These are phyloP conservation scores for Drosophila grimshawi DNA, from an alignment of 1,140 invertebrate species.

Conservation along the genomic window DNA sequence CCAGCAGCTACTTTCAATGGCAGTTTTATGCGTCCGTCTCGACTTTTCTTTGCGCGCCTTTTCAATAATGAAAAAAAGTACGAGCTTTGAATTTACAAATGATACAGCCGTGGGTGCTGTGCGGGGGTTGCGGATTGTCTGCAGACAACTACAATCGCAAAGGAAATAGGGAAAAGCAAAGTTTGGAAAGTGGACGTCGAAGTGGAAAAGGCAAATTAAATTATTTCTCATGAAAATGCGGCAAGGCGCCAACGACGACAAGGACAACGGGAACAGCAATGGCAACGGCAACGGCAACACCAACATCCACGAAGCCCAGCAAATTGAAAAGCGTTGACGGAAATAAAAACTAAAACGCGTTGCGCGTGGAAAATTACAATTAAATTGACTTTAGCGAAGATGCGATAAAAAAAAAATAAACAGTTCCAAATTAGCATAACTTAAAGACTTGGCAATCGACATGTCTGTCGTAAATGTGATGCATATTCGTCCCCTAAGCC, in stretches of 20 bases:
- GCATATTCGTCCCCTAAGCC: constrained; percentile 11
- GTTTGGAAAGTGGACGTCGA: constrained; percentile 76
- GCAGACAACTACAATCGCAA: constrained; percentile 59
- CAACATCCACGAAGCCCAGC: background rate
- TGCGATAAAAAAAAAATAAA: constrained; percentile 74
- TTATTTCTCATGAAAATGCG: constrained; percentile 75
- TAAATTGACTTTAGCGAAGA: constrained; percentile 77
- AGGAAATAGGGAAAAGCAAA: constrained; percentile 67
- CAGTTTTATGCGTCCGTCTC: constrained; percentile 59
- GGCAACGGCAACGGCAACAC: background rate
- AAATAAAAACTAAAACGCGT: constrained; percentile 72
- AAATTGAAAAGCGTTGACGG: constrained; percentile 70
- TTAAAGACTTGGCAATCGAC: constrained; percentile 56
- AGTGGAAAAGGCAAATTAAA: constrained; percentile 79
- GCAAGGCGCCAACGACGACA: background rate
- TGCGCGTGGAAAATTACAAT: constrained; percentile 78
- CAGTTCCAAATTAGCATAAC: constrained; percentile 76
- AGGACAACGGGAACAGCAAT: background rate
- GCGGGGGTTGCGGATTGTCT: background rate
- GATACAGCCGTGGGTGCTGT: constrained; percentile 40
- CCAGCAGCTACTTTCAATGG: constrained; percentile 65
- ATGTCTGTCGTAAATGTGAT: constrained; percentile 10
- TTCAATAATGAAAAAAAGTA: constrained; percentile 73
- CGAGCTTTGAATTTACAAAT: constrained; percentile 75
- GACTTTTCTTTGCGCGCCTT: constrained; percentile 43